Evolutionary conservation across 2,113 vertebrate genomes (phyloP).

Genomic region (Girardinichthys multiradiatus): DNA sequence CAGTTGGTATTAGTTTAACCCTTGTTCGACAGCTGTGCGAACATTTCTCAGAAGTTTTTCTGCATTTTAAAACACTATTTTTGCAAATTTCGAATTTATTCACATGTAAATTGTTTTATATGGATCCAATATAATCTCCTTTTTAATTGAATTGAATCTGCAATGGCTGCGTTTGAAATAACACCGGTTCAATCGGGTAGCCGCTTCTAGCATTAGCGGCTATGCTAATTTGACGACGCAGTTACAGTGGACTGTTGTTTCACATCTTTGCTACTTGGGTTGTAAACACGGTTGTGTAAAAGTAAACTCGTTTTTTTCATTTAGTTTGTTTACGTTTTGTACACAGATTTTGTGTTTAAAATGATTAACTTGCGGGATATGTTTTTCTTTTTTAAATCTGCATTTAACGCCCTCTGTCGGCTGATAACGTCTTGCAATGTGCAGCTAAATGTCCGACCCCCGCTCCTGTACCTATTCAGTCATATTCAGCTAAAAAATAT

Average conservation of each 20-base stretch:
- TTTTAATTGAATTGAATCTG: not conserved
- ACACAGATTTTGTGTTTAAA: not conserved
- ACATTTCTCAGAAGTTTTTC: not conserved
- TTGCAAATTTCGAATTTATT: not conserved
- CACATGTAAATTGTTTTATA: not conserved
- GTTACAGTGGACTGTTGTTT: not conserved
- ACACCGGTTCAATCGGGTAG: constrained; percentile 19
- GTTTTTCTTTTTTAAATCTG: not conserved
- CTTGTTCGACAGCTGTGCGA: constrained; percentile 28
- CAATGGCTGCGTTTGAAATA: not conserved
- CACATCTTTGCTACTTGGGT: not conserved
- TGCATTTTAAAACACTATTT: not conserved
- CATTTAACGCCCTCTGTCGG: constrained; percentile 59
- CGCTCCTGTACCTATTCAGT: constrained; percentile 22
- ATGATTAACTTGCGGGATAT: constrained; percentile 26
- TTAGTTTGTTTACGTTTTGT: not conserved
- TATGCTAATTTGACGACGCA: constrained; percentile 71
- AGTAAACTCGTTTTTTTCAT: not conserved
- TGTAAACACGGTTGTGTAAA: fast-evolving
- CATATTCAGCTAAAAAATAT: constrained; percentile 4
- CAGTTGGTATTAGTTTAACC: constrained; percentile 44
- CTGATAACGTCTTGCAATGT: not conserved
- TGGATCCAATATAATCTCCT: fast-evolving
- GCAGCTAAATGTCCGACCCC: constrained; percentile 17
- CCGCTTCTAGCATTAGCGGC: constrained; percentile 48